Evolutionary conservation across 1,140 invertebrate species (phyloP), one percentile per base, ranked within the genome.

Genomic region (Hylyphantes graminicola): DNA sequence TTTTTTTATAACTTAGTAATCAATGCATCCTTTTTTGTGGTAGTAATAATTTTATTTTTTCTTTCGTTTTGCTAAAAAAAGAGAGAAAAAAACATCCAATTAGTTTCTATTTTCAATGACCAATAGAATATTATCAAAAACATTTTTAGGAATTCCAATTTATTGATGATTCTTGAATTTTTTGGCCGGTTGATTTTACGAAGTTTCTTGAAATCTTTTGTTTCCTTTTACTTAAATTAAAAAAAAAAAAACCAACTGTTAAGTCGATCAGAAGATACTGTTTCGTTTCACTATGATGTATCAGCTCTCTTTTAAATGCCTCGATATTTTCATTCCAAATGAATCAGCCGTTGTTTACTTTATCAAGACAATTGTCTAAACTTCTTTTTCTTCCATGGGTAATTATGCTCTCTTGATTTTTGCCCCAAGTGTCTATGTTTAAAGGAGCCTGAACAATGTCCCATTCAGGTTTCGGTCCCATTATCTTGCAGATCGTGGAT

Each of bases 321-420:
- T 70, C 54, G 51, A 70, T 70, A 70, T 70, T 70, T 70, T 70
- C 11, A 51, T 35, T 70, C 68, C 15, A 53, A 48, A 53, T 70
- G 68, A 70, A 70, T 70, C 68, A 70, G 54, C 68, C 68, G 48
- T 51, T 70, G 68, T 70, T 70, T 70, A 70, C 68, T 70, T 70
- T 70, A 70, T 70, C 68, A 53, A 17, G 68, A 70, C 68, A 70
- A 70, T 70, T 70, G 68, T 70, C 68, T 70, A 51, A 70, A 53
- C 35, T 70, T 70, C 68, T 70, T 70, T 70, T 65, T 70, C 51
- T n/a, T 53, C 50, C 51, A 70, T n/a, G 68, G 68, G 68, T 70
- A 70, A 70, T 70, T 70, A 70, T 70, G 68, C 54, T 35, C 54
- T 70, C 68, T 17, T 9, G 68, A 53, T 48, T 53, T 53, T 13